Conservation (phyloP, 2,797 vertebrate species). For the Spinus olivaceus region DNA sequence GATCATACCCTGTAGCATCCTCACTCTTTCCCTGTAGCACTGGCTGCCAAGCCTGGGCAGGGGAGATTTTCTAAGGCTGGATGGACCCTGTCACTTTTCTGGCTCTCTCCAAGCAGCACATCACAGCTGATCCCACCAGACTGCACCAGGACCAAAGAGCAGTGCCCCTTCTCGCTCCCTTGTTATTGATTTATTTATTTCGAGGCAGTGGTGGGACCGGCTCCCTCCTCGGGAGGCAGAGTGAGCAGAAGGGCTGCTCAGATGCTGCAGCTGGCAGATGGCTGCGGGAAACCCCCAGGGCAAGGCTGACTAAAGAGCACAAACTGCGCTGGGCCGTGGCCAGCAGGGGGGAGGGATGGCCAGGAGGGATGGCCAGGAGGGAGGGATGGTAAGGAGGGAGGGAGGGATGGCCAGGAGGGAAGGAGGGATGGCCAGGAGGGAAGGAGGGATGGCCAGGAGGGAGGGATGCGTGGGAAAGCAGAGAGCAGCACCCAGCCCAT, state of each 20-base stretch:
- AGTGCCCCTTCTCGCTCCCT: fast-evolving
- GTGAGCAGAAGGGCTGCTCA: slow-evolving; percentile 56
- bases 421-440: not conserved
- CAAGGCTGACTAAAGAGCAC: slow-evolving; percentile 21
- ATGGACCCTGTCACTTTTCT: not conserved
- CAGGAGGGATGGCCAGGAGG: not conserved
- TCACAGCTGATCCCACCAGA: not conserved
- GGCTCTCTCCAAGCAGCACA: not conserved
- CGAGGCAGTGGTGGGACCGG: not conserved
- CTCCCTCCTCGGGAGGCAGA: not conserved
- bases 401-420: too few relatives aligned
- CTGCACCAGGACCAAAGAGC: not conserved
- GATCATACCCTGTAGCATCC: not conserved
- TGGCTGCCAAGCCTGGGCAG: not conserved
- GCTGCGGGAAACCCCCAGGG: slow-evolving; percentile 47
- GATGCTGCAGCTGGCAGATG: slow-evolving; percentile 44
- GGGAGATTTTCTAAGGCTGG: not conserved
- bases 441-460: not conserved
- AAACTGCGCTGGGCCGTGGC: not conserved
- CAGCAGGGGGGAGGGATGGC: not conserved
- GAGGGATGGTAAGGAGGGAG: not conserved
- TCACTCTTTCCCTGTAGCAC: fast-evolving
- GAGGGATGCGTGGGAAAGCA: not conserved
- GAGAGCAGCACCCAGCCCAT: not conserved
- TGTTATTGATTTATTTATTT: not conserved